A percentile compares a stretch with the other conserved stretches of the same genome.
phyloP scores from a whole-genome alignment of 1,140 invertebrate genomes.

The Micrasema minimum region DNA sequence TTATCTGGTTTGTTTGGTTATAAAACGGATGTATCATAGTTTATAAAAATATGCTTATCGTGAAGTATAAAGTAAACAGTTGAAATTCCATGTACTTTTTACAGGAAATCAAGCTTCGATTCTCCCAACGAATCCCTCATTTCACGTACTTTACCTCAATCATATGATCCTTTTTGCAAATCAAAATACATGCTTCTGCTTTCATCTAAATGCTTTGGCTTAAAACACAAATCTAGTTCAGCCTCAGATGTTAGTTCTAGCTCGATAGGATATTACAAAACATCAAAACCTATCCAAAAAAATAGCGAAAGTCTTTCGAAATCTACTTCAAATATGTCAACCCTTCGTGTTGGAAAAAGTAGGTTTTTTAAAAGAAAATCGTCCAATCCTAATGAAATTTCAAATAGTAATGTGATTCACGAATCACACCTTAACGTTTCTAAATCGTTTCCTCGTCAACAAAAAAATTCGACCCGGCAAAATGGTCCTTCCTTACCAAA shows the following conservation, averaged over 20 bases:
- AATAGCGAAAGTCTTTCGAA: neutral
- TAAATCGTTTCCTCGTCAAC: neutral
- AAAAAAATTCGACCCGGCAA: neutral
- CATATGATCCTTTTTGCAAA: slow-evolving; percentile 24
- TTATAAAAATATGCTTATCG: no score
- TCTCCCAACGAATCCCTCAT: neutral
- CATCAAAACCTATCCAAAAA: slow-evolving; percentile 2
- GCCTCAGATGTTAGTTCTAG: slow-evolving; percentile 59
- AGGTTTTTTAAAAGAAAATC: slow-evolving; percentile 62
- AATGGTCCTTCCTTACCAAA: slow-evolving; percentile 26
- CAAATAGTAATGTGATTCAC: neutral
- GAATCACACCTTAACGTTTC: neutral
- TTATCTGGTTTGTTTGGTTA: no score
- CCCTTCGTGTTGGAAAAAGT: slow-evolving; percentile 62
- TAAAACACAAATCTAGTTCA: slow-evolving; percentile 64
- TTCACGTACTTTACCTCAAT: neutral
- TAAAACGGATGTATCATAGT: no score
- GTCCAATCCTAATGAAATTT: neutral
- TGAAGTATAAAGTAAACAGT: no score
- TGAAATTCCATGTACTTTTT: no score
- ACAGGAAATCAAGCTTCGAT: slow-evolving; percentile 6
- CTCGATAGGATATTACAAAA: slow-evolving; percentile 28
- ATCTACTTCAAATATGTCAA: slow-evolving; percentile 43
- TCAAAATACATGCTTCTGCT: slow-evolving; percentile 55
- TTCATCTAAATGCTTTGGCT: slow-evolving; percentile 67